Evolutionary conservation across 2,888 invertebrate genomes (phyloP), one percentile per base, ranked within the genome.

Genomic region (Theretra japonica): DNA sequence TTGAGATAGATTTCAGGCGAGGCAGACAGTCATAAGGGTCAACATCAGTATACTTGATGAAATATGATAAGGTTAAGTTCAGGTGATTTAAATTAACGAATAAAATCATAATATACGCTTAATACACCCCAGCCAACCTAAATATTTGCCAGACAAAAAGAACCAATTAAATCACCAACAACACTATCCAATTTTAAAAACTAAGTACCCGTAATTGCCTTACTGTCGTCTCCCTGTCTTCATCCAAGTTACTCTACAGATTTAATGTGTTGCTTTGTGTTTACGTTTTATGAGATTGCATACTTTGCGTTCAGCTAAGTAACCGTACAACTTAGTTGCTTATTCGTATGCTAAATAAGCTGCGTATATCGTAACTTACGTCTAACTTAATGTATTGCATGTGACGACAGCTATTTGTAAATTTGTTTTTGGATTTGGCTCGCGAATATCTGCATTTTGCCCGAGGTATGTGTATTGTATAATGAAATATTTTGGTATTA

Each of bases 201-300:
- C 19, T 50, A 11, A 17, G 2, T n/a, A n/a, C n/a, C n/a, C n/a
- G n/a, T 30, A n/a, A 21, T 25, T 28, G 6, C 30, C 23, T 28
- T 71, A 71, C 56, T 41, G 62, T 71, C 23, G 62, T 56, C 23
- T 62, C 41, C 5, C 21, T 41, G 56, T n/a, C 53, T 33, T 3
- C 28, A 23, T 23, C 8, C 53, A 71, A 71, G 65, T 65, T 65
- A 71, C 70, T 75, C 73, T 72, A 75, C 70, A 75, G 77, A 76
- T 79, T 78, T 78, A 77, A 77, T 74, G 75, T 72, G 73, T 23
- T 56, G 72, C 77, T 71, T 72, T 74, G 70, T 73, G 73, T 65
- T 71, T 65, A 70, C 69, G 71, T 73, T 76, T 76, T 76, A 77
- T 73, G 75, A 77, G 74, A 74, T 72, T 62, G n/a, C 70, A 71